phyloP scores from a whole-genome alignment of 2,113 vertebrate genomes.

The Callipepla squamata region DNA sequence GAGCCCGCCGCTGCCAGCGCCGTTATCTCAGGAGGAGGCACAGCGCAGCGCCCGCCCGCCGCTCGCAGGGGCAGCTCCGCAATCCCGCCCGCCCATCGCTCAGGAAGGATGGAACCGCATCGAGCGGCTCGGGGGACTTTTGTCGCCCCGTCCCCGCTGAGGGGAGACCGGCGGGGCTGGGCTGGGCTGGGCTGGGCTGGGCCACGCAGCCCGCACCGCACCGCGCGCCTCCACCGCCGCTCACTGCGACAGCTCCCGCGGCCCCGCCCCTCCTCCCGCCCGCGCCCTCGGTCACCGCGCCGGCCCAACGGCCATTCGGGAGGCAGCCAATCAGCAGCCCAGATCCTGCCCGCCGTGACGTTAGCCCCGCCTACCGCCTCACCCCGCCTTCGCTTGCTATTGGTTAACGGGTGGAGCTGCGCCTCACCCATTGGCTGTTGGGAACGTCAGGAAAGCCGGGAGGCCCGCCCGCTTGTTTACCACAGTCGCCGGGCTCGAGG shows the following conservation, averaged over 20 bases:
- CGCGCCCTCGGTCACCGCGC: neutral
- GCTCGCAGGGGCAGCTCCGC: neutral
- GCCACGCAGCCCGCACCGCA: neutral
- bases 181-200: no score
- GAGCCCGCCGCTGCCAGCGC: neutral
- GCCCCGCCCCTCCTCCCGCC: neutral
- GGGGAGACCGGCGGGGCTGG: neutral
- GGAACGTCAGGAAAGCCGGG: neutral
- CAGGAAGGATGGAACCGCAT: neutral
- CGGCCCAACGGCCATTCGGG: neutral
- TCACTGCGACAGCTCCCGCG: constrained; percentile 61
- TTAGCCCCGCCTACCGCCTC: neutral
- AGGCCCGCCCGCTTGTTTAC: constrained; percentile 48
- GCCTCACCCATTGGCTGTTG: neutral
- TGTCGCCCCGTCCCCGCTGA: neutral
- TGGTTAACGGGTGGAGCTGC: fast-evolving
- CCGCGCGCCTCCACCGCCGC: neutral
- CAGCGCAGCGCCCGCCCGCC: neutral
- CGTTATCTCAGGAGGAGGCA: neutral
- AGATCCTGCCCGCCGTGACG: neutral
- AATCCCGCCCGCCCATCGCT: neutral
- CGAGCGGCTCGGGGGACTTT: neutral
- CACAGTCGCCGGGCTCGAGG: neutral
- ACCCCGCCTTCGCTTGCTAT: neutral
- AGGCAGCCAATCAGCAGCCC: neutral